phyloP scores from a whole-genome alignment of 2,888 invertebrate genomes.

The Andrena chrysosceles region DNA sequence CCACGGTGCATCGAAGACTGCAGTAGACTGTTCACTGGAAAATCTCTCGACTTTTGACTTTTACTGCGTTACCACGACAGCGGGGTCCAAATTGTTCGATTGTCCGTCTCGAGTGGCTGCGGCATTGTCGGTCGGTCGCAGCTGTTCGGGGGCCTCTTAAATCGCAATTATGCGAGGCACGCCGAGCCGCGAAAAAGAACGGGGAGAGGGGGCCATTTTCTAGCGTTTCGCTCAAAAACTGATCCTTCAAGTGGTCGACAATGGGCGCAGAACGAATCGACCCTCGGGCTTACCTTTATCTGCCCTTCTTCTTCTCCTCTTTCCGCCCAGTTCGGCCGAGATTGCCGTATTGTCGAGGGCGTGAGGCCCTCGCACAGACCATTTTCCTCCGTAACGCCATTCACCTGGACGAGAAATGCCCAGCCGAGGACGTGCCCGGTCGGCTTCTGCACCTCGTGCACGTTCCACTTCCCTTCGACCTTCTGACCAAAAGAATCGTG shows the following conservation, averaged over 20 bases:
- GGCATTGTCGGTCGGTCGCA: slow-evolving; percentile 73
- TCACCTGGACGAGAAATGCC: slow-evolving; percentile 61
- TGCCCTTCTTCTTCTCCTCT: slow-evolving; percentile 25
- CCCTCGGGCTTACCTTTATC: slow-evolving; percentile 62
- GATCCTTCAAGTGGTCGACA: slow-evolving; percentile 73
- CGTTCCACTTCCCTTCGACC: not conserved
- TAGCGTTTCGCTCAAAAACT: slow-evolving; percentile 75
- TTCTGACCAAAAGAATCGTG: not conserved
- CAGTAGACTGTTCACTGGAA: slow-evolving; percentile 15
- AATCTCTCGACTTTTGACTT: slow-evolving; percentile 62
- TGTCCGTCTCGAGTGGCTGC: slow-evolving; percentile 79
- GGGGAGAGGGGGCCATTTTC: slow-evolving; percentile 65
- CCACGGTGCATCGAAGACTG: not conserved
- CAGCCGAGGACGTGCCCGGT: slow-evolving; percentile 20
- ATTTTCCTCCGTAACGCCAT: slow-evolving; percentile 74
- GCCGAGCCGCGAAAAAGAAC: slow-evolving; percentile 55
- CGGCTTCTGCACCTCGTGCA: slow-evolving; percentile 11
- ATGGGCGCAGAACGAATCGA: slow-evolving; percentile 72
- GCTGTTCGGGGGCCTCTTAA: slow-evolving; percentile 78
- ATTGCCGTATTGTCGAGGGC: slow-evolving; percentile 74
- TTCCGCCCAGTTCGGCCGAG: slow-evolving; percentile 38
- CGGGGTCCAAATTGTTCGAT: slow-evolving; percentile 81
- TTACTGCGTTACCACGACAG: slow-evolving; percentile 59
- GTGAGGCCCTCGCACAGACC: slow-evolving; percentile 70
- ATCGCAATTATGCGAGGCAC: slow-evolving; percentile 81